Evolutionary conservation across 1,140 invertebrate species (phyloP).

Genomic region (Wasmannia auropunctata): DNA sequence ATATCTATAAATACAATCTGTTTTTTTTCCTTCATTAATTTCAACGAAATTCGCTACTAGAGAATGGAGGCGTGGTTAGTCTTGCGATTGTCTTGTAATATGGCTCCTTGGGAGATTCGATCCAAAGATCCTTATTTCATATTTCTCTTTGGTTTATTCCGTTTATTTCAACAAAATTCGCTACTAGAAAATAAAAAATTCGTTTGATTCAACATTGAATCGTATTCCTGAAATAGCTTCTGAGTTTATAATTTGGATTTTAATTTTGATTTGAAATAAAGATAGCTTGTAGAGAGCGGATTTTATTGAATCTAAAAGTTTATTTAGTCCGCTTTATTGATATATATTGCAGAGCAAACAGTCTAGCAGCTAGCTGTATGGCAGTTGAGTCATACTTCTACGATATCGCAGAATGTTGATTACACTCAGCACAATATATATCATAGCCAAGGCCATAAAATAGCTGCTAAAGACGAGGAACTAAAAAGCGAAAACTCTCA

Average conservation of each 20-base stretch:
- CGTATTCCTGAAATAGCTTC: background rate
- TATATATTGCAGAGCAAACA: background rate
- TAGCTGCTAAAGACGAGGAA: conserved; percentile 88
- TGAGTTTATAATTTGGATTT: background rate
- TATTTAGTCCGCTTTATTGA: background rate
- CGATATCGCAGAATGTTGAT: conserved; percentile 71
- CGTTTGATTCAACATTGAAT: background rate
- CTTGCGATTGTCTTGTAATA: too few relatives aligned
- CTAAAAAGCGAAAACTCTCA: conserved; percentile 80
- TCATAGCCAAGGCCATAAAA: conserved; percentile 85
- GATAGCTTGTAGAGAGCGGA: background rate
- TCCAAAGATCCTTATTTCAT: too few relatives aligned
- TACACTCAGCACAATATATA: conserved; percentile 83
- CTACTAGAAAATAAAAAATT: background rate
- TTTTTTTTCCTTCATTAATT: too few relatives aligned
- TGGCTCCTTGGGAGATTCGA: too few relatives aligned
- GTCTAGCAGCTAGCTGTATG: background rate
- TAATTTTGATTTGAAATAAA: background rate
- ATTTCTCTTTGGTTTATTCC: too few relatives aligned
- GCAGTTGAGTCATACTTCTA: conserved; percentile 33
- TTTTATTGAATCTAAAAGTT: background rate
- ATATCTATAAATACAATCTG: background rate
- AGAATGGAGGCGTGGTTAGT: too few relatives aligned
- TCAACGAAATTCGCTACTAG: background rate
- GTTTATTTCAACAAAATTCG: background rate